A percentile compares a stretch with the other conserved stretches of the same genome.
phyloP scores from a whole-genome alignment of 2,797 vertebrate species.

The Acanthiza pusilla region DNA sequence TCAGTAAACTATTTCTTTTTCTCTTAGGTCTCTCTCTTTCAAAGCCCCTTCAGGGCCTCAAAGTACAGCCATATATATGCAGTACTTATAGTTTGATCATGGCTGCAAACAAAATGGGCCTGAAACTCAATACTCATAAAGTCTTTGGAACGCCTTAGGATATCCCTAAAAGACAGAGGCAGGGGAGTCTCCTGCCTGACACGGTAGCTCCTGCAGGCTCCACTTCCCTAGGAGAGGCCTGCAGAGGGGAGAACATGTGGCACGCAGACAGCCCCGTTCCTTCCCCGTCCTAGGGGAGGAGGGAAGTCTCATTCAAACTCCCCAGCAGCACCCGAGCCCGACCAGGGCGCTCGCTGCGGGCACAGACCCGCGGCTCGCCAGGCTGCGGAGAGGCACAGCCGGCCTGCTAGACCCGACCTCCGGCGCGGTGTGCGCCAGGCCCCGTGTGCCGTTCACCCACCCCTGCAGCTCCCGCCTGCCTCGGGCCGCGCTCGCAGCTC shows the following conservation, averaged over 20 bases:
- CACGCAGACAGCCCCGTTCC: background rate
- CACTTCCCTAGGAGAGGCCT: conserved; percentile 6
- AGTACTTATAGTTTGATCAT: background rate
- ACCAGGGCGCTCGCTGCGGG: background rate
- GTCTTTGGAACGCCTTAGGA: background rate
- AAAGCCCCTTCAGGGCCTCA: background rate
- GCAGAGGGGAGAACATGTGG: conserved; percentile 32
- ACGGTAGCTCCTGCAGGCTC: background rate
- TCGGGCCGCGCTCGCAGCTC: background rate
- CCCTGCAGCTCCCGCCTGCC: background rate
- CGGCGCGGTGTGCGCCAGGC: background rate
- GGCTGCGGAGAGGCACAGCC: background rate
- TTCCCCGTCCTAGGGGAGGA: background rate
- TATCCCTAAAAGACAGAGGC: background rate
- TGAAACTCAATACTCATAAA: background rate
- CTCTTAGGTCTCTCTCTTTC: background rate
- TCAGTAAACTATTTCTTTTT: background rate
- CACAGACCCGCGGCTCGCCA: background rate
- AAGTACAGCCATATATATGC: background rate
- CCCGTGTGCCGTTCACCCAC: background rate
- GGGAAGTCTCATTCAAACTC: conserved; percentile 56
- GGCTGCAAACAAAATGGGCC: background rate
- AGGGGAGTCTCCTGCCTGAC: background rate
- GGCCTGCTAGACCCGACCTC: background rate
- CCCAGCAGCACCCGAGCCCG: background rate